These are phyloP conservation scores for Lordiphosa fenestrarum DNA, from an alignment of 2,888 invertebrate species.

Conservation along the genomic window DNA sequence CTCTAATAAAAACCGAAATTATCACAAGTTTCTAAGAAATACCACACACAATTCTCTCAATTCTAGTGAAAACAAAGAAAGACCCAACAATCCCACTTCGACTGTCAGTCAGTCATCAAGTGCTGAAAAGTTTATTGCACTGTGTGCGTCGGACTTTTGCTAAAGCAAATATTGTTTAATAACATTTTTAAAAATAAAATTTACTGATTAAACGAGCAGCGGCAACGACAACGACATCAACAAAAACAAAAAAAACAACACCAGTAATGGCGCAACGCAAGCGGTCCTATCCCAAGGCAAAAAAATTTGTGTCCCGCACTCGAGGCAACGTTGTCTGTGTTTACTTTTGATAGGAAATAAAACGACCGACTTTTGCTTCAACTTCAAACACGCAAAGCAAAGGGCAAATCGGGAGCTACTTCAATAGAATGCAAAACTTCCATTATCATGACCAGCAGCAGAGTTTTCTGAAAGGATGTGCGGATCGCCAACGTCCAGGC, in stretches of 20 bases:
- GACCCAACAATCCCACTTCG: conserved; percentile 13
- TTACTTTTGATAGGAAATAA: conserved; percentile 31
- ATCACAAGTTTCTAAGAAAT: conserved; percentile 34
- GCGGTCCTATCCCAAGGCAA: conserved; percentile 61
- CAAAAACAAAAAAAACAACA: conserved; percentile 18
- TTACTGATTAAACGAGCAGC: conserved; percentile 60
- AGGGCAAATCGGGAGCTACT: conserved; percentile 1
- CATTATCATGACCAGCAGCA: conserved; percentile 16
- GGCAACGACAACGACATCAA: conserved; percentile 22
- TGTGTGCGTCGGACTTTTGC: conserved; percentile 61
- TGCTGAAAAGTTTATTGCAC: conserved; percentile 72
- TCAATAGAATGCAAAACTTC: conserved; percentile 15
- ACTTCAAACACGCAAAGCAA: conserved; percentile 1
- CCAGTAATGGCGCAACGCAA: conserved; percentile 35
- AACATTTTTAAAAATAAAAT: conserved; percentile 72
- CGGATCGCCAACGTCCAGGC: not conserved
- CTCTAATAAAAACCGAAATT: conserved; percentile 21
- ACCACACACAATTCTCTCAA: conserved; percentile 5
- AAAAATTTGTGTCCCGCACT: conserved; percentile 35
- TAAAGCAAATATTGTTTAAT: conserved; percentile 72
- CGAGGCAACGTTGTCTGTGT: conserved; percentile 16
- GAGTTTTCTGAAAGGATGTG: conserved; percentile 3
- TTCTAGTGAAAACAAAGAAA: conserved; percentile 17
- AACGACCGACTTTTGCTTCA: not conserved
- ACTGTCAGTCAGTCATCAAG: conserved; percentile 33